phyloP scores from a whole-genome alignment of 2,888 invertebrate species.

The Tetheella fluctuosa region DNA sequence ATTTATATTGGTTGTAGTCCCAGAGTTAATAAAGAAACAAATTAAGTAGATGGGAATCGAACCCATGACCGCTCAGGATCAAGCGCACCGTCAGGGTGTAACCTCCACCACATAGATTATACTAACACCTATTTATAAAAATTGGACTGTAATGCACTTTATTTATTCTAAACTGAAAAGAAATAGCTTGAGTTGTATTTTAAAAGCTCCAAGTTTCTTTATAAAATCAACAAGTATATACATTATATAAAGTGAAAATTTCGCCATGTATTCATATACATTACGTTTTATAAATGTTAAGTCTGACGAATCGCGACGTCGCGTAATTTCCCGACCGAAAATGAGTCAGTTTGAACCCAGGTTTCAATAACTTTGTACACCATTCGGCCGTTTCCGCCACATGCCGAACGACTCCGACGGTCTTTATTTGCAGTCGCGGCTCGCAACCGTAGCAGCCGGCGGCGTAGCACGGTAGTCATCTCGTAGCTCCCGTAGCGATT shows the following conservation, averaged over 20 bases:
- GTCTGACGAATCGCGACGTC: slow-evolving; percentile 10
- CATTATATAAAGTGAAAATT: not conserved
- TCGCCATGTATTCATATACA: not conserved
- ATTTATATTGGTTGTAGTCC: no score
- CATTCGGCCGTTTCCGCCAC: slow-evolving; percentile 64
- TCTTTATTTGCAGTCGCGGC: slow-evolving; percentile 58
- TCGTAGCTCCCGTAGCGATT: slow-evolving; percentile 63
- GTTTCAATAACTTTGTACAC: slow-evolving; percentile 60
- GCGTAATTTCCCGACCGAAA: slow-evolving; percentile 25
- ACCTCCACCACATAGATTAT: no score
- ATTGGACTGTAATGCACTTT: no score
- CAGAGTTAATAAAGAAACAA: no score
- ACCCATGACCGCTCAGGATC: no score
- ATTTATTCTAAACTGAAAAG: no score
- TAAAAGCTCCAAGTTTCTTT: not conserved
- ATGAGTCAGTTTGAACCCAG: slow-evolving; percentile 46
- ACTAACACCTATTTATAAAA: no score
- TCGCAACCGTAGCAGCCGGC: slow-evolving; percentile 48
- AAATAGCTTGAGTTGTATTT: no score
- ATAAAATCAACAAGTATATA: not conserved
- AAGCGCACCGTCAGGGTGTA: no score
- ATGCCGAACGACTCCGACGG: slow-evolving; percentile 55
- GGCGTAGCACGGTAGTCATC: slow-evolving; percentile 74
- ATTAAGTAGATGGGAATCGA: no score
- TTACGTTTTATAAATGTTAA: slow-evolving; percentile 2